A percentile compares a stretch with the other conserved stretches of the same genome.
Conservation (phyloP, 2,888 invertebrate species). For the Choreutis nemorana region DNA sequence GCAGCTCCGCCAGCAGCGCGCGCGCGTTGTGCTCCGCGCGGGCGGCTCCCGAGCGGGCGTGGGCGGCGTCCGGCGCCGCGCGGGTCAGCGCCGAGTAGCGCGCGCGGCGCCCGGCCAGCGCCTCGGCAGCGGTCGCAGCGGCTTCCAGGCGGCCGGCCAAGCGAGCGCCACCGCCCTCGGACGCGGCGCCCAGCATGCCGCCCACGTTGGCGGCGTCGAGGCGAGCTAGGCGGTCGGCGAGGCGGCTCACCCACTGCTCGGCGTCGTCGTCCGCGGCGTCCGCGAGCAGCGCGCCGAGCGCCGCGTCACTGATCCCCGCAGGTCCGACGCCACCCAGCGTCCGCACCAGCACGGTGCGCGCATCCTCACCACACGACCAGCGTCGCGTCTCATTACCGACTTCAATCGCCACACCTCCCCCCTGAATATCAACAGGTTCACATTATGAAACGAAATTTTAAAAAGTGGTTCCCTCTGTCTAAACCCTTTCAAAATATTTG, state of each 20-base stretch:
- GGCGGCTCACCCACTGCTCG: slow-evolving; percentile 70
- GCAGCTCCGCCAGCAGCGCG: slow-evolving; percentile 78
- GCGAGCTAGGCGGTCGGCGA: slow-evolving; percentile 85
- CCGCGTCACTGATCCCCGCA: slow-evolving; percentile 74
- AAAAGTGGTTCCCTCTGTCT: too few relatives aligned
- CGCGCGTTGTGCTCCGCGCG: slow-evolving; percentile 84
- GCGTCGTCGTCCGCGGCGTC: slow-evolving; percentile 88
- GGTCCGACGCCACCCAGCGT: slow-evolving; percentile 20
- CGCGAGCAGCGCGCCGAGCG: slow-evolving; percentile 73
- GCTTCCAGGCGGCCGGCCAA: slow-evolving; percentile 73
- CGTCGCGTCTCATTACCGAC: slow-evolving; percentile 18
- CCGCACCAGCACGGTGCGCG: slow-evolving; percentile 12
- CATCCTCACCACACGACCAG: slow-evolving; percentile 16
- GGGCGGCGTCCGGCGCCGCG: slow-evolving; percentile 27
- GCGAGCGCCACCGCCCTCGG: slow-evolving; percentile 84
- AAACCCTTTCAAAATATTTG: too few relatives aligned
- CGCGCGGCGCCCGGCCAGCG: slow-evolving; percentile 27
- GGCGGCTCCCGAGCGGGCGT: slow-evolving; percentile 41
- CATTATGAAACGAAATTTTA: neutral
- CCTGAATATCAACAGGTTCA: slow-evolving; percentile 9
- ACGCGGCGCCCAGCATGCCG: slow-evolving; percentile 75
- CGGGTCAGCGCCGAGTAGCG: slow-evolving; percentile 74
- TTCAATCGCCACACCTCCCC: slow-evolving; percentile 16
- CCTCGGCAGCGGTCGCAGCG: slow-evolving; percentile 64
- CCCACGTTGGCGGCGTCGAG: slow-evolving; percentile 72